A percentile compares a stretch with the other conserved stretches of the same genome.
These are phyloP conservation scores for Pionites leucogaster DNA, from an alignment of 2,113 vertebrate genomes.

Conservation along the genomic window DNA sequence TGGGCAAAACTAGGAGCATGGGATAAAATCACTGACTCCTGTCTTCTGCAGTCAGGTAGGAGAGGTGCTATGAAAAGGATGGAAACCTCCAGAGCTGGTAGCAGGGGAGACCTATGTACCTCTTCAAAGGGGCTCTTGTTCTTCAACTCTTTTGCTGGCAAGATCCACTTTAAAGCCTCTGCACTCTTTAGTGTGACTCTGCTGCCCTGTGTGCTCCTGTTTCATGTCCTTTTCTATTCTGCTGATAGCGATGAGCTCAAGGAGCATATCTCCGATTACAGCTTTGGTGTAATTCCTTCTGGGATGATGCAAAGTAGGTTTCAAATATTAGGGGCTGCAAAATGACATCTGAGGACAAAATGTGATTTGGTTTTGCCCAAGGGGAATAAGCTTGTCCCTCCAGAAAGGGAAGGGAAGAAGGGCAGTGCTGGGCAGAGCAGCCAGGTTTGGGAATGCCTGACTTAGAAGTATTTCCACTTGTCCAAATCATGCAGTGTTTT, in stretches of 20 bases:
- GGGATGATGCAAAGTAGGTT: neutral
- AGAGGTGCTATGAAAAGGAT: neutral
- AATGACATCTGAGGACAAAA: neutral
- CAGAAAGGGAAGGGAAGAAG: neutral
- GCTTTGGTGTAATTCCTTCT: too few species aligned
- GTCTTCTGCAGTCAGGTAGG: neutral
- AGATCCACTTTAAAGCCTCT: too few species aligned
- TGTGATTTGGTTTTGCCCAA: neutral
- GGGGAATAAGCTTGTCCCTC: neutral
- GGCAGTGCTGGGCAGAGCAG: neutral
- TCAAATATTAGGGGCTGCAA: neutral
- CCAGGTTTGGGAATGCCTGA: neutral
- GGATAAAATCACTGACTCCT: neutral
- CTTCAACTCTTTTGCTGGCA: conserved; percentile 52
- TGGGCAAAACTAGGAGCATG: accelerated
- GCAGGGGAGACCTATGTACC: conserved; percentile 57
- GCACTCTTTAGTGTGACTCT: too few species aligned
- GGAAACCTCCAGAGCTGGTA: neutral
- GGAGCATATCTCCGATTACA: too few species aligned
- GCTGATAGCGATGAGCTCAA: too few species aligned
- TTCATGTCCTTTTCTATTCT: too few species aligned
- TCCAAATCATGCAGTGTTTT: accelerated
- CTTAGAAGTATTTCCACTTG: neutral
- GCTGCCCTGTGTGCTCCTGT: too few species aligned
- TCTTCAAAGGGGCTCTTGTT: conserved; percentile 84